These are phyloP conservation scores for Trissolcus japonicus DNA, from an alignment of 2,888 invertebrate genomes.

Conservation along the genomic window DNA sequence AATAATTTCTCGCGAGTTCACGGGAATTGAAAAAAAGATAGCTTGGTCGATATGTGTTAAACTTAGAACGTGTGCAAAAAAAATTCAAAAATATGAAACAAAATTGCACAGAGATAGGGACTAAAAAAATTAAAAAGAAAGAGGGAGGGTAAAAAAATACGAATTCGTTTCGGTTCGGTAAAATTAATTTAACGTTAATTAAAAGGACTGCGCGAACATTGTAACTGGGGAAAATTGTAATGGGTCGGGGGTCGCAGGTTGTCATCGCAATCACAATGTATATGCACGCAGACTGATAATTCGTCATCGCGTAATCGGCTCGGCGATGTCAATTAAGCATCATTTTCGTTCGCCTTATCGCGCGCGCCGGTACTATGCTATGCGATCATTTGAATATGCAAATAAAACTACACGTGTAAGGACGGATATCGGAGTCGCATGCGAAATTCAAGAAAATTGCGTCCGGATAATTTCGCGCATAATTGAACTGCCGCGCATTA, in stretches of 20 bases:
- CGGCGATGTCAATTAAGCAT: constrained; percentile 37
- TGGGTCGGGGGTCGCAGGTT: not conserved
- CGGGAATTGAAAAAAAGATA: constrained; percentile 30
- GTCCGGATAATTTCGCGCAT: constrained; percentile 41
- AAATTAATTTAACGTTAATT: constrained; percentile 28
- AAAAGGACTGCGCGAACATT: not conserved
- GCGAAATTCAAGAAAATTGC: constrained; percentile 33
- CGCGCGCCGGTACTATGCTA: not conserved
- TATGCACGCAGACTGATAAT: constrained; percentile 4
- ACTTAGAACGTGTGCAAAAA: constrained; percentile 8
- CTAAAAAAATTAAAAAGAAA: constrained; percentile 22
- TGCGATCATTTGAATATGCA: constrained; percentile 44
- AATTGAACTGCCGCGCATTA: constrained; percentile 42
- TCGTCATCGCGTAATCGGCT: constrained; percentile 24
- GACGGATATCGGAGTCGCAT: constrained; percentile 34
- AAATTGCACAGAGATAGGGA: no score
- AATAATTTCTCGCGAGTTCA: constrained; percentile 24
- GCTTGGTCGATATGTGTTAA: constrained; percentile 39
- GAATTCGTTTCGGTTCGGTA: not conserved
- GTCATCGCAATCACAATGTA: constrained; percentile 3
- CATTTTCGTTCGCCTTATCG: constrained; percentile 40
- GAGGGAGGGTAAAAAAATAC: not conserved
- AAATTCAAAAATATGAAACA: no score
- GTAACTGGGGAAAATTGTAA: no score
- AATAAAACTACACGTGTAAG: constrained; percentile 50